Percentiles rank a stretch among this genome's conserved stretches.
Evolutionary conservation across 1,140 invertebrate species (phyloP).

Genomic region (Ceratosolen solmsi): DNA sequence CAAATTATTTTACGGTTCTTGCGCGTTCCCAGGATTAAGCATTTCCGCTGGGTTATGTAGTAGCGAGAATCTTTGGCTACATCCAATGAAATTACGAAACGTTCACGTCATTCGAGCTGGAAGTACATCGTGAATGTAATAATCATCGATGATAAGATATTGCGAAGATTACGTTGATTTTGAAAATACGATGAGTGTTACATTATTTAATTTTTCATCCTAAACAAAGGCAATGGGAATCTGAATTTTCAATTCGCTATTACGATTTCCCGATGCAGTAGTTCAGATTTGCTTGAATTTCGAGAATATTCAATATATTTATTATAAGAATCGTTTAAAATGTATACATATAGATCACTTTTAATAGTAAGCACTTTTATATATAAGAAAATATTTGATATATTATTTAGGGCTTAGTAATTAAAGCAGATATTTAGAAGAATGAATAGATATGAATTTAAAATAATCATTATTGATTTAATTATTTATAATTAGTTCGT

Average conservation of each 20-base stretch:
- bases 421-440: no score
- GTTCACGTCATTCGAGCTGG: neutral
- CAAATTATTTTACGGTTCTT: slow-evolving; percentile 28
- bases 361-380: no score
- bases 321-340: no score
- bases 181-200: neutral
- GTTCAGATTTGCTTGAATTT: neutral
- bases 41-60: slow-evolving; percentile 29
- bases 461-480: no score
- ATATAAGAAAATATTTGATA: no score
- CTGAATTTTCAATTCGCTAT: neutral
- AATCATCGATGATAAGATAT: slow-evolving; percentile 17
- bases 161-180: slow-evolving; percentile 1
- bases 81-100: slow-evolving; percentile 40
- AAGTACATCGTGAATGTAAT: slow-evolving; percentile 17
- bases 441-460: no score
- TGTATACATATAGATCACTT: no score
- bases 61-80: slow-evolving; percentile 7
- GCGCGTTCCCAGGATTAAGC: slow-evolving; percentile 17
- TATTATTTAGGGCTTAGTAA: no score
- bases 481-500: no score
- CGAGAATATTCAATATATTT: no score
- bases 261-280: neutral
- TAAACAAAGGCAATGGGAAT: neutral
- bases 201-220: neutral